Percentiles rank a stretch among this genome's conserved stretches.
These are phyloP conservation scores for Pogonomyrmex barbatus DNA, from an alignment of 1,140 invertebrate genomes.

Conservation along the genomic window DNA sequence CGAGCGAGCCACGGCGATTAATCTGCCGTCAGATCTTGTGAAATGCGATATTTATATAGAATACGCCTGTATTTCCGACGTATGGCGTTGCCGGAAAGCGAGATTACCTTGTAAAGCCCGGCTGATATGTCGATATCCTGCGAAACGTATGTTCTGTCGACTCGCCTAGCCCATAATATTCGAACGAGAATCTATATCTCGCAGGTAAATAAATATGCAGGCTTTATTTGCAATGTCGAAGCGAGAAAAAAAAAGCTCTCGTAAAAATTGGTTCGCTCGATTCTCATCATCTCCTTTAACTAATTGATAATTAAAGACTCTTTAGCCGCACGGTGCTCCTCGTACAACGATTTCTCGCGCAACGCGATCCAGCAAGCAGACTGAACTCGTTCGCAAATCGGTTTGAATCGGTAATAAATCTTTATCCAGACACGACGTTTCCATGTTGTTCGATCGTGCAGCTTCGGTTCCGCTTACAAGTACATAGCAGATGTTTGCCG, in stretches of 20 bases:
- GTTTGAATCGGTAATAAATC: neutral
- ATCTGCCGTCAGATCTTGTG: conserved; percentile 30
- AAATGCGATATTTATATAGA: conserved; percentile 48
- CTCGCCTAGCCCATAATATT: neutral
- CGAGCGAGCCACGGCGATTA: conserved; percentile 10
- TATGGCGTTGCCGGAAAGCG: conserved; percentile 11
- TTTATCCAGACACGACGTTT: conserved; percentile 17
- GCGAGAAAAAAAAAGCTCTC: neutral
- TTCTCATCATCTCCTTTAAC: conserved; percentile 15
- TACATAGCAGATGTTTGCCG: conserved; percentile 21
- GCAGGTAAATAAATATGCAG: neutral
- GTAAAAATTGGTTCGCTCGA: neutral
- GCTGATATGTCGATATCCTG: conserved; percentile 53
- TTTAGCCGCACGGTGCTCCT: neutral
- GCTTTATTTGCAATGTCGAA: neutral
- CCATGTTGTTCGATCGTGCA: conserved; percentile 15
- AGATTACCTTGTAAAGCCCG: conserved; percentile 41
- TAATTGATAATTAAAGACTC: conserved; percentile 21
- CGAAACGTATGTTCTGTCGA: neutral
- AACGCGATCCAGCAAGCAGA: neutral
- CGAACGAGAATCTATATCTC: conserved; percentile 4
- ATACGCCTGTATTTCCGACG: neutral
- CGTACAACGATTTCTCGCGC: neutral
- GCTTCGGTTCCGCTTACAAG: neutral
- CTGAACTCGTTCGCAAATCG: conserved; percentile 4